These are phyloP conservation scores for Thereva unica DNA, from an alignment of 2,888 invertebrate genomes.

Conservation along the genomic window DNA sequence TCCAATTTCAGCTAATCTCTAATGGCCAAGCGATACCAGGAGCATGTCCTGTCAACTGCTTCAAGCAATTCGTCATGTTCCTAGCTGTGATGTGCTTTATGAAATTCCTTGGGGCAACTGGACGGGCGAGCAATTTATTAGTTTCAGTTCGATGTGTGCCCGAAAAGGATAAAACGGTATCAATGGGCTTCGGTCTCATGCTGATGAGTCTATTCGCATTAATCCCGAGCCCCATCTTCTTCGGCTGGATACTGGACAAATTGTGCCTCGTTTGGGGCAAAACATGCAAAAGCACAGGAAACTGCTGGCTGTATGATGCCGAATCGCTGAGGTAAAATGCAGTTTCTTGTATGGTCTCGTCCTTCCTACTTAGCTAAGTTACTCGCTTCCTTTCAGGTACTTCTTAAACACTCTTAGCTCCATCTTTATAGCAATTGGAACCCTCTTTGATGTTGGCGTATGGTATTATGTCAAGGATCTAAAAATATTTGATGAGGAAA, in stretches of 20 bases:
- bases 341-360: not conserved
- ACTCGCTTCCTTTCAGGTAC: slow-evolving; percentile 57
- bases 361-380: not conserved
- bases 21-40: slow-evolving; percentile 61
- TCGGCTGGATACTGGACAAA: slow-evolving; percentile 68
- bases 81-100: slow-evolving; percentile 63
- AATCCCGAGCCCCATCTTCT: slow-evolving; percentile 76
- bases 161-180: slow-evolving; percentile 72
- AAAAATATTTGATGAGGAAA: slow-evolving; percentile 70
- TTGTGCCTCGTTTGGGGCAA: slow-evolving; percentile 76
- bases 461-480: slow-evolving; percentile 72
- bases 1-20: slow-evolving; percentile 42
- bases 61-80: slow-evolving; percentile 62
- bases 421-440: slow-evolving; percentile 66
- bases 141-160: slow-evolving; percentile 69
- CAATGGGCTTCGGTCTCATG: slow-evolving; percentile 72
- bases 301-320: slow-evolving; percentile 76
- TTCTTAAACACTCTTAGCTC: slow-evolving; percentile 69
- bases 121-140: slow-evolving; percentile 67
- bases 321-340: slow-evolving; percentile 59
- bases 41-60: slow-evolving; percentile 64
- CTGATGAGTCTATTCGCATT: slow-evolving; percentile 72
- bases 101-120: slow-evolving; percentile 65
- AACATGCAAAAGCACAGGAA: slow-evolving; percentile 68
- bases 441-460: slow-evolving; percentile 68